Base-by-base conservation (phyloP, 2,888 invertebrate species). In the Spialia ferax region DNA sequence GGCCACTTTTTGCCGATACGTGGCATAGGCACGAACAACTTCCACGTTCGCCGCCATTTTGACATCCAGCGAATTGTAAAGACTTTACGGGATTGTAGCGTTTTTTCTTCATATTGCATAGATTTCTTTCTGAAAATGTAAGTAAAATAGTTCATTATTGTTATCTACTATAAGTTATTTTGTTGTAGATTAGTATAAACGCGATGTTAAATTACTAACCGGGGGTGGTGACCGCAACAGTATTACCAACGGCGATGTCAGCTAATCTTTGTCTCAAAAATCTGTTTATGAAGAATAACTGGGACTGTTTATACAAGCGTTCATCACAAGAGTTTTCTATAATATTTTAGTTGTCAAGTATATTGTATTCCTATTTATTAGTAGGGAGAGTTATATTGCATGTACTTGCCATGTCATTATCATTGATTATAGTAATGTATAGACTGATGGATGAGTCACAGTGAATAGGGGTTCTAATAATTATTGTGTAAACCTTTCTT, bases 41-140 rank as follows among this genome's bases (percentile, higher is more conserved):
- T 96, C 95, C 95, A 95, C 95, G 95, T 96, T 96, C 96, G 96
- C 96, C 93, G 93, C 93, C 96, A 96, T 96, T 96, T 96, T 96
- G 96, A 96, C 96, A 96, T 95, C 95, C 95, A 95, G 95, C 94
- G 95, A 95, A 94, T 95, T 95, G 88, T 88, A 94, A 94, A 95
- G 95, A 95, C 94, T 95, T 94, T 94, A 93, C 94, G 95, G 94
- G 95, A 95, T 95, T 95, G 95, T 94, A 95, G 94, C 95, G 94
- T 94, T 95, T 89, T 95, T 95, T 94, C 93, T 91, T 93, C 89
- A 89, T 94, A 94, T 89, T 91, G 85, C 87, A 89, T 87, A 90
- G 86, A 89, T 88, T 94, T 94, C 86, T 88, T 87, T 86, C 88
- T 84, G 90, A 90, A 74, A 93, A 93, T 88, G 95, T 95, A 90